Base-by-base conservation (phyloP, 92 coral and sea anemone species). In the Anthopleura xanthogrammica region DNA sequence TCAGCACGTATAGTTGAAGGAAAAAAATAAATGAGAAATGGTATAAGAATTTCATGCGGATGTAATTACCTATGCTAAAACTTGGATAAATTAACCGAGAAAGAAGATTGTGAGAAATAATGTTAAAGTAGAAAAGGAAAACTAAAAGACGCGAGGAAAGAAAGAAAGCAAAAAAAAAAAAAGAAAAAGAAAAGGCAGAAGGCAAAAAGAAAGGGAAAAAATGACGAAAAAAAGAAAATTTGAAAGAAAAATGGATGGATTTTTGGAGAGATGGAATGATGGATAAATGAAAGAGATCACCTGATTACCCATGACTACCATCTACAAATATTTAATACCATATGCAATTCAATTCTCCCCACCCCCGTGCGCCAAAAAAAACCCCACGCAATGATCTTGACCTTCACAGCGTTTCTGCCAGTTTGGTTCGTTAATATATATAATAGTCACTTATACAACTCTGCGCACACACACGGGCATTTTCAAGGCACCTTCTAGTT, bases 341-440 rank as follows among this genome's bases (percentile, higher is more conserved):
- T 29, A 29, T 29, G 36, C 36, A 29, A 29, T 64, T 29, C 41
- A 19, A 19, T n/a, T 62, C 4, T 10, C 43, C 74, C 74, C 42
- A 24, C 13, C 42, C 74, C 70, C 13, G 65, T 62, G 12, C 70
- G 24, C 17, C 70, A 22, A 62, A 62, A 62, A 19, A 36, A 29
- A n/a, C n/a, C 74, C 74, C 74, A 23, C 74, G 19, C 46, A 36
- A 8, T 68, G 74, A 68, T 68, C 74, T 68, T 68, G 74, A 68
- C 74, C 41, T 24, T 68, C 5, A 58, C 2, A 58, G n/a, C 4
- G 17, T 20, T 62, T 62, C 29, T 20, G 9, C 19, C 29, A 3
- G 4, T 19, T 19, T 62, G 36, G 29, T 2, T 22, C 74, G 74
- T 29, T 29, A 7, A 5, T 0, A 29, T 29, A 29, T 29, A 29